Percentiles rank a stretch among this genome's conserved stretches.
Conservation (phyloP, 1,140 invertebrate species). For the Drosophila asahinai region DNA sequence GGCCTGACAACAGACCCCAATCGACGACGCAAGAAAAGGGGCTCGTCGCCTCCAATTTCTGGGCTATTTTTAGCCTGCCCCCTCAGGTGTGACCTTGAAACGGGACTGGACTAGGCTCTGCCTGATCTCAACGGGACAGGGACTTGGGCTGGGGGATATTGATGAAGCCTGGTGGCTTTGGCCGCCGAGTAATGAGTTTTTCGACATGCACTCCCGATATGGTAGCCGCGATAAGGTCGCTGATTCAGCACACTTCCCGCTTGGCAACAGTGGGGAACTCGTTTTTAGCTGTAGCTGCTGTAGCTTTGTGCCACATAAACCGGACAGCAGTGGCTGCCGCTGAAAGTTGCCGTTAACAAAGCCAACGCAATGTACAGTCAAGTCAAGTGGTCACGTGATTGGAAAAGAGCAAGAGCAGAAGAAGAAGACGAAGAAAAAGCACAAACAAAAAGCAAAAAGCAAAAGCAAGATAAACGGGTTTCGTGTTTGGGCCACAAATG, state of each 20-base stretch:
- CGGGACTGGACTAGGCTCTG: constrained; percentile 1
- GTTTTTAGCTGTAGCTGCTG: constrained; percentile 25
- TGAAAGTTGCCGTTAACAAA: constrained; percentile 61
- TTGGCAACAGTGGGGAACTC: constrained; percentile 45
- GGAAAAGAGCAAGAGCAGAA: constrained; percentile 16
- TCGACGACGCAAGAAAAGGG: constrained; percentile 46
- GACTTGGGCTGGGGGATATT: background rate
- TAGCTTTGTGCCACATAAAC: constrained; percentile 44
- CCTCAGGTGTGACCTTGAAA: constrained; percentile 40
- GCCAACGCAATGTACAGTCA: constrained; percentile 57
- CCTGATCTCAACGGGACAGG: background rate
- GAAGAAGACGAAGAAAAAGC: background rate
- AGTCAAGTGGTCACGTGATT: constrained; percentile 55
- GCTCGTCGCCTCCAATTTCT: constrained; percentile 55
- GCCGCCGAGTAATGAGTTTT: constrained; percentile 41
- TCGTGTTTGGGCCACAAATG: constrained; percentile 35
- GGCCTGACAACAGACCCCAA: constrained; percentile 67
- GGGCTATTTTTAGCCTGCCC: constrained; percentile 47
- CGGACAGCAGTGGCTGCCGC: constrained; percentile 28
- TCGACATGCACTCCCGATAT: constrained; percentile 47
- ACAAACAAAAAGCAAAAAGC: constrained; percentile 20
- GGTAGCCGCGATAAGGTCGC: constrained; percentile 29
- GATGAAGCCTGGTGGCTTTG: constrained; percentile 12
- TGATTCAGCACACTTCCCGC: constrained; percentile 49
- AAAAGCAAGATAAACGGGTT: constrained; percentile 54